Evolutionary conservation across 2,888 invertebrate genomes (phyloP).

Genomic region (Spisula solida): DNA sequence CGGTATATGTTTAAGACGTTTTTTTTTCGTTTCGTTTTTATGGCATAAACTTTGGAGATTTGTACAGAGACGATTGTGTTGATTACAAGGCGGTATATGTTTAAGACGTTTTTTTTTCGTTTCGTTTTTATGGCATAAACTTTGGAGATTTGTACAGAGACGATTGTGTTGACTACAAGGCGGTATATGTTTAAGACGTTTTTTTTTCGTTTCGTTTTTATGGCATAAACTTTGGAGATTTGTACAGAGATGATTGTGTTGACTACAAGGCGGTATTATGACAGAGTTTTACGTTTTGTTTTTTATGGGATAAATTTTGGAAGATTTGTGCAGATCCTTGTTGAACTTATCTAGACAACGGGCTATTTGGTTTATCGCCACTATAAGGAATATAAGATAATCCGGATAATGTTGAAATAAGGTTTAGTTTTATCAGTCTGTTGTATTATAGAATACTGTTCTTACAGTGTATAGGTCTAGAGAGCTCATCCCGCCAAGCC

Average conservation of each 20-base stretch:
- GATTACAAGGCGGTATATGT: no score
- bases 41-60: no score
- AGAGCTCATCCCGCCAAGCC: background rate
- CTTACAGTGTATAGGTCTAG: background rate
- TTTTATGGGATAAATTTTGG: background rate
- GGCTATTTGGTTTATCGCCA: background rate
- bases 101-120: no score
- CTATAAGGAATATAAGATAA: background rate
- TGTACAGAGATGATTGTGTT: background rate
- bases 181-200: no score
- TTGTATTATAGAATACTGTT: background rate
- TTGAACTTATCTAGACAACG: background rate
- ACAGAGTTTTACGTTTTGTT: background rate
- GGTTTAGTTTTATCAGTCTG: slow-evolving; percentile 35
- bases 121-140: no score
- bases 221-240: no score
- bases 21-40: no score
- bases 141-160: no score
- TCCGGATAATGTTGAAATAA: slow-evolving; percentile 26
- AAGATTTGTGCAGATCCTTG: background rate
- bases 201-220: no score
- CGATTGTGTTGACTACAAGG: no score
- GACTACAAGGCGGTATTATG: background rate
- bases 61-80: no score
- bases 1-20: no score